These are phyloP conservation scores for Cyphomyrus plagiostoma DNA, from an alignment of 2,113 vertebrate genomes.

Conservation along the genomic window DNA sequence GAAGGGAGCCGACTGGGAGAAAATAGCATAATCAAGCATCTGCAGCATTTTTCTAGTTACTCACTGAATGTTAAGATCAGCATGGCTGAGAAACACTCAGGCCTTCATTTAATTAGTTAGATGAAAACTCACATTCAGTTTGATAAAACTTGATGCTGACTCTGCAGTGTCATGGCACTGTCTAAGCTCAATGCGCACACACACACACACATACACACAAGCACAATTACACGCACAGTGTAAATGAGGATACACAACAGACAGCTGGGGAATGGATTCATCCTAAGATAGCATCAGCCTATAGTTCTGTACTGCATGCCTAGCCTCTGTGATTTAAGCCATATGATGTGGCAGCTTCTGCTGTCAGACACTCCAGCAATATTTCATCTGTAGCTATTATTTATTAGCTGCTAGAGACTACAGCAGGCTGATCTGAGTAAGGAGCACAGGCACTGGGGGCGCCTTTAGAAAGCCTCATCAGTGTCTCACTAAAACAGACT, in stretches of 20 bases:
- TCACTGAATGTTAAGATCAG: background rate
- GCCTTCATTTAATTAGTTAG: background rate
- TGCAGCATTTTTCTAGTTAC: background rate
- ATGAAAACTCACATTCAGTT: background rate
- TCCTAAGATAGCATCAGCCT: background rate
- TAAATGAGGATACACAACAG: background rate
- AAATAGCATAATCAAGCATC: background rate
- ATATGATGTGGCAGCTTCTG: background rate
- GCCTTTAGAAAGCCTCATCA: background rate
- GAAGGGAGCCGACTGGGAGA: constrained; percentile 5
- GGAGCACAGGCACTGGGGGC: background rate
- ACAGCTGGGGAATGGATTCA: background rate
- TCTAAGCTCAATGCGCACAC: background rate
- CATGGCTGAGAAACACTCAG: background rate
- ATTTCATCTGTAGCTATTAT: background rate
- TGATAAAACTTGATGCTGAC: background rate
- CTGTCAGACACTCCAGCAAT: background rate
- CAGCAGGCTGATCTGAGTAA: background rate
- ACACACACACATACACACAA: background rate
- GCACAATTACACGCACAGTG: background rate
- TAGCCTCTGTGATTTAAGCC: background rate
- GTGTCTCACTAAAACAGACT: background rate
- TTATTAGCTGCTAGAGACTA: background rate
- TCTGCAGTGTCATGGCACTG: background rate
- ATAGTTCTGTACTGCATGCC: background rate